Base-by-base conservation (phyloP, 2,797 vertebrate genomes). In the Trachops cirrhosus region DNA sequence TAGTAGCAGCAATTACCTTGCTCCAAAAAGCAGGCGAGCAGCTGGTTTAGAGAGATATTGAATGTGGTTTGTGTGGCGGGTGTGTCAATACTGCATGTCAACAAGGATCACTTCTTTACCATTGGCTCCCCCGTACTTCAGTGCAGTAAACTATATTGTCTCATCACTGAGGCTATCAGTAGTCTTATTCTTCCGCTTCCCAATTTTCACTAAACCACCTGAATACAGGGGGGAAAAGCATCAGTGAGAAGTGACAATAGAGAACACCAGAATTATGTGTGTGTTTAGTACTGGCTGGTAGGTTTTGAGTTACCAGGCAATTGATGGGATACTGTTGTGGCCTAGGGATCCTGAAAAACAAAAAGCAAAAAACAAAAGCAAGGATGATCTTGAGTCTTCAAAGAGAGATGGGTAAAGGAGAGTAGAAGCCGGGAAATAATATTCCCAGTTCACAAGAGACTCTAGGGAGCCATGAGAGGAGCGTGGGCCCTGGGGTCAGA, bases 51-150 rank as follows among this genome's bases (percentile, higher is more conserved):
- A 73, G 82, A 91, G 93, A 71, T 48, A 95, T 10, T 48, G 91
- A 96, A 50, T 64, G 86, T 93, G 95, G 91, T 96, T 96, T 96
- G 67, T 94, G 95, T 75, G 97, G 95, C 93, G 64, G 10, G 75
- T 29, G 9, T 94, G 83, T 94, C 91, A 86, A 82, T 89, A 64
- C 26, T 71, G 54, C 19, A 1, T 39, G 57, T 87, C 94, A 85
- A 26, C 80, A 59, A 57, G 62, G 34, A 59, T 48, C 62, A 21
- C 94, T 74, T 86, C 96, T 87, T 93, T 95, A 48, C 87, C 52
- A 7, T 19, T 14, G 37, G 71, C 68, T 93, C 2, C 74, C 46
- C 84, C 8, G 9, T 10, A 71, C 50, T 6, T 59, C 34, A 82
- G 82, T 67, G 83, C 84, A 39, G 10, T 68, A 19, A 77, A 46